Evolutionary conservation across 2,797 vertebrate genomes (phyloP), one percentile per base, ranked within the genome.

Genomic region (Chrosomus eos): DNA sequence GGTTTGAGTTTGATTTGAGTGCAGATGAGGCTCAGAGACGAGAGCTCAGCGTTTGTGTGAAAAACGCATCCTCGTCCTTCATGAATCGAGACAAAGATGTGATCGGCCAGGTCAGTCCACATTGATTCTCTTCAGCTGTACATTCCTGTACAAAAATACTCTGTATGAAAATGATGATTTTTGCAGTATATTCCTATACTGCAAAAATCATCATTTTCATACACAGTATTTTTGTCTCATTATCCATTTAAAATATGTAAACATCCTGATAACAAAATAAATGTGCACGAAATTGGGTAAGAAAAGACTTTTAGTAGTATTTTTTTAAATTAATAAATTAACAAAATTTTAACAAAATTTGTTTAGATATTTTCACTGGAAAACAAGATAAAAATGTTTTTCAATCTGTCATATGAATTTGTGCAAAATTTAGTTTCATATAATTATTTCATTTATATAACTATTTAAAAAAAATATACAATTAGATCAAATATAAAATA

Each of bases 1-100:
- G 97, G 92, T 97, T 98, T 88, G 97, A 98, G 82, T 99, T 96
- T 91, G 95, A 96, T 18, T 28, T 99, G 73, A 83, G 95, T 11
- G 19, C 89, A 75, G 96, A 97, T 0, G 97, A 98, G 45, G 91
- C 89, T 0, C 91, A 88, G 7, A 93, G 92, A 86, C 93, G 93
- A 78, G 91, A 90, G 82, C 95, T 99, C 81, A 95, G 95, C 18
- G 90, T 96, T 10, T 95, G 95, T 0, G 96, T 98, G 87, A 99
- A 98, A 91, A 97, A 97, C 83, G 95, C 92, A 28, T 91, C 93
- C 0, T 90, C 94, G 4, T 97, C 97, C 3, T 98, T 99, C 92
- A 96, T 98, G 94, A 95, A 96, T 9, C 93, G 94, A 82, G 95
- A 95, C 55, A 94, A 94, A 79, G 95, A 96, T 81, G 85, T 92